A percentile compares a stretch with the other conserved stretches of the same genome.
phyloP scores from a whole-genome alignment of 2,888 invertebrate species.

The Digitonthophagus gazella region DNA sequence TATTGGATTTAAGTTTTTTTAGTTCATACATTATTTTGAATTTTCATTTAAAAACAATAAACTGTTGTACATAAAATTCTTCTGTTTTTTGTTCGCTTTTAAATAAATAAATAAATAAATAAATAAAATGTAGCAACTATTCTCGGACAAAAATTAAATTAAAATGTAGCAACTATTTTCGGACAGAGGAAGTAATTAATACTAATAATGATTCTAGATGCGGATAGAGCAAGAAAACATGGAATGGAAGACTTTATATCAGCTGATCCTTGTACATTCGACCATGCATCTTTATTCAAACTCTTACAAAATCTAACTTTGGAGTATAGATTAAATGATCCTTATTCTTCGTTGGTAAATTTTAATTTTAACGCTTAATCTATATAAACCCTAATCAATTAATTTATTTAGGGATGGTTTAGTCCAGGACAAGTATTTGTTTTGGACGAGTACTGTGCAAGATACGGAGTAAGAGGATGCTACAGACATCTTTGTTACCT shows the following conservation, averaged over 20 bases:
- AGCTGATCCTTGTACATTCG: constrained; percentile 97
- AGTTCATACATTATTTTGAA: too few relatives aligned
- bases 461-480: constrained; percentile 96
- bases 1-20: too few relatives aligned
- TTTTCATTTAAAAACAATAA: too few relatives aligned
- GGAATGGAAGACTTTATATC: constrained; percentile 99
- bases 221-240: constrained; percentile 94
- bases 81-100: too few relatives aligned
- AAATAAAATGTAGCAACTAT: too few relatives aligned
- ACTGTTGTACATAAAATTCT: too few relatives aligned
- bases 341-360: constrained; percentile 93
- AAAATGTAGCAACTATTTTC: too few relatives aligned
- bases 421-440: constrained; percentile 99
- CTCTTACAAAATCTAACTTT: constrained; percentile 88
- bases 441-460: constrained; percentile 95
- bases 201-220: constrained; percentile 59
- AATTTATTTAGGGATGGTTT: constrained; percentile 88
- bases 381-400: not conserved
- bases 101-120: too few relatives aligned
- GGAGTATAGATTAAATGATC: constrained; percentile 94
- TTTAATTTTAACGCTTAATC: not conserved
- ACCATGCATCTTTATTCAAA: constrained; percentile 91
- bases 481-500: constrained; percentile 96
- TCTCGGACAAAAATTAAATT: too few relatives aligned
- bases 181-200: constrained; percentile 45